These are phyloP conservation scores for Caloenas nicobarica DNA, from an alignment of 2,113 vertebrate genomes.

Conservation along the genomic window DNA sequence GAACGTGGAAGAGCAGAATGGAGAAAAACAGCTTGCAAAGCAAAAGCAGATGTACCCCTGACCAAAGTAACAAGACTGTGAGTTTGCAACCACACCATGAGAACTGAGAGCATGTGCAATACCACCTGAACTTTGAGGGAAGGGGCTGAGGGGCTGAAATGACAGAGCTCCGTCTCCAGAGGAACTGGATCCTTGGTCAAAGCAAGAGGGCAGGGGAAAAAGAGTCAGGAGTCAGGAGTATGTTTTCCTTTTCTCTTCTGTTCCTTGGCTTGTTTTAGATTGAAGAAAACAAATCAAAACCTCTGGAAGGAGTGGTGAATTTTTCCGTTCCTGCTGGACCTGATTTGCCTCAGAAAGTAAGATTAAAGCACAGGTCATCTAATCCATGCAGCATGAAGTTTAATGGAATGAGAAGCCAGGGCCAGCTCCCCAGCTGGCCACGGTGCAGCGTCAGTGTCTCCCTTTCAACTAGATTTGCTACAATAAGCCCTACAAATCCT, in stretches of 20 bases:
- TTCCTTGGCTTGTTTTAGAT: not conserved
- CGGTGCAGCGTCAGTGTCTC: fast-evolving
- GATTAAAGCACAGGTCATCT: not conserved
- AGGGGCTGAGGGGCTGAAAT: not conserved
- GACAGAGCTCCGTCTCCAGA: not conserved
- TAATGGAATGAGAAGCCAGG: not conserved
- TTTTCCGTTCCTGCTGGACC: not conserved
- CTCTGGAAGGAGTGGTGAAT: not conserved
- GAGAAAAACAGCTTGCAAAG: not conserved
- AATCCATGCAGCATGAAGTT: not conserved
- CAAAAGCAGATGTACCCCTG: not conserved
- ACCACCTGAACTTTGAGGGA: not conserved
- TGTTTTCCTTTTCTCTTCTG: not conserved
- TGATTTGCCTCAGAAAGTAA: not conserved
- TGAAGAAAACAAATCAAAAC: not conserved
- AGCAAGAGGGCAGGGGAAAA: not conserved
- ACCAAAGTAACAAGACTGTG: not conserved
- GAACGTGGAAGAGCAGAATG: not conserved
- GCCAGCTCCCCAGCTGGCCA: fast-evolving
- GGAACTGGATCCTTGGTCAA: not conserved
- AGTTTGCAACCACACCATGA: not conserved
- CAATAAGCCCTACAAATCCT: not conserved
- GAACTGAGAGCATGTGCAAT: not conserved
- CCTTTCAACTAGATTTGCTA: not conserved
- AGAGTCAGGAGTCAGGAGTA: too few species aligned